Percentiles rank a stretch among this genome's conserved stretches.
phyloP scores from a whole-genome alignment of 1,140 invertebrate genomes.

The Drosophila funebris region DNA sequence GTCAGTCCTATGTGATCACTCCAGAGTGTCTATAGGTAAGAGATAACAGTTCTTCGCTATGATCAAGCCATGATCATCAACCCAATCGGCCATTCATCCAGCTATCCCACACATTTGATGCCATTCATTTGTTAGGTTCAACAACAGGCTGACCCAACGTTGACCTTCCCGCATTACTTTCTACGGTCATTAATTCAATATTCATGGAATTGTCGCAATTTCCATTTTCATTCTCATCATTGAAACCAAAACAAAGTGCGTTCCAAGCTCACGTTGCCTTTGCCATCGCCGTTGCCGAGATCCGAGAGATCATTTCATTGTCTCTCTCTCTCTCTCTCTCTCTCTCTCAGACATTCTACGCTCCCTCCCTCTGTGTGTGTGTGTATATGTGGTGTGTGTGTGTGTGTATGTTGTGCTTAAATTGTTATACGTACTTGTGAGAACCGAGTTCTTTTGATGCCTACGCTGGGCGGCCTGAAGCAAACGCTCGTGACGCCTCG shows the following conservation, averaged over 20 bases:
- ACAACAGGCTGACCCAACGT: conserved; percentile 6
- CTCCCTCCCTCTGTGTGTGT: not conserved
- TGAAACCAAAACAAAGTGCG: not conserved
- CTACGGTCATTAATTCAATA: not conserved
- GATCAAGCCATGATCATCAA: too few species aligned
- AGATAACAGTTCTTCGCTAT: too few species aligned
- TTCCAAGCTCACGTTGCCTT: conserved; percentile 10
- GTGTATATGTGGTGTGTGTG: conserved; percentile 7
- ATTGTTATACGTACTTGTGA: conserved; percentile 89
- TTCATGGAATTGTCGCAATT: conserved; percentile 30
- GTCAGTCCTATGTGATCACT: too few species aligned
- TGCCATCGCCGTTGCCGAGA: not conserved
- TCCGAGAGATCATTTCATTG: not conserved
- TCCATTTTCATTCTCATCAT: conserved; percentile 25
- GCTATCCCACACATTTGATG: not conserved
- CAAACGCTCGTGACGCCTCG: conserved; percentile 91
- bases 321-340: not conserved
- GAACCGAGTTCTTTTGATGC: conserved; percentile 88
- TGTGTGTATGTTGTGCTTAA: conserved; percentile 14
- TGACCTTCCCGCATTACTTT: conserved; percentile 25
- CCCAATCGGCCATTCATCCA: not conserved
- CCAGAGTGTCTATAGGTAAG: too few species aligned
- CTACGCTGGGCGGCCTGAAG: conserved; percentile 89
- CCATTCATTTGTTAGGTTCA: too few species aligned
- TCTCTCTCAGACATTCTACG: not conserved